Evolutionary conservation across 1,140 invertebrate species (phyloP).

Genomic region (Saccostrea echinata): DNA sequence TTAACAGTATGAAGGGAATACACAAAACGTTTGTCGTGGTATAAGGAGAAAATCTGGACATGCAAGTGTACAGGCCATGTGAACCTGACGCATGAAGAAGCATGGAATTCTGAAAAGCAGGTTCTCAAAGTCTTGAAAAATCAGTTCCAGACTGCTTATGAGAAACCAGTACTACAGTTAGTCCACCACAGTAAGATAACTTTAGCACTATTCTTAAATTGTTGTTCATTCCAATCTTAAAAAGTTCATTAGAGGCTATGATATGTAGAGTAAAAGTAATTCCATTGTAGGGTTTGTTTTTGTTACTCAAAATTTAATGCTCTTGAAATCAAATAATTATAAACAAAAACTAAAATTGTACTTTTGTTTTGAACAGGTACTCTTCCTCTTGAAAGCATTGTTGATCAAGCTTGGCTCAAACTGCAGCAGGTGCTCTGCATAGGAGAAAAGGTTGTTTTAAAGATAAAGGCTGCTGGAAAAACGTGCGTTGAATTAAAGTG

Average conservation of each 20-base stretch:
- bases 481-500: slow-evolving; percentile 61
- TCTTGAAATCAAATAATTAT: no score
- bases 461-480: slow-evolving; percentile 74
- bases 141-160: slow-evolving; percentile 75
- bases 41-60: slow-evolving; percentile 80
- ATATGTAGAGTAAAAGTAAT: neutral
- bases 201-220: neutral
- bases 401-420: slow-evolving; percentile 77
- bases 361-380: slow-evolving; percentile 67
- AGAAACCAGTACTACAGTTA: slow-evolving; percentile 78
- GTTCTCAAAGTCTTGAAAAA: slow-evolving; percentile 73
- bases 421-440: slow-evolving; percentile 73
- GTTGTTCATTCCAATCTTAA: neutral
- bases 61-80: slow-evolving; percentile 81
- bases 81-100: slow-evolving; percentile 80
- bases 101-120: slow-evolving; percentile 79
- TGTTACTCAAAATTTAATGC: no score
- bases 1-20: slow-evolving; percentile 75
- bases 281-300: no score
- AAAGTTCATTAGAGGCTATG: neutral
- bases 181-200: slow-evolving; percentile 80
- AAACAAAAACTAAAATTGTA: neutral
- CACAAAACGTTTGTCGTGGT: slow-evolving; percentile 73
- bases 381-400: slow-evolving; percentile 76
- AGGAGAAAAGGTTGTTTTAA: slow-evolving; percentile 73